Base-by-base conservation (phyloP, 2,797 vertebrate species). In the Ataeniobius toweri region DNA sequence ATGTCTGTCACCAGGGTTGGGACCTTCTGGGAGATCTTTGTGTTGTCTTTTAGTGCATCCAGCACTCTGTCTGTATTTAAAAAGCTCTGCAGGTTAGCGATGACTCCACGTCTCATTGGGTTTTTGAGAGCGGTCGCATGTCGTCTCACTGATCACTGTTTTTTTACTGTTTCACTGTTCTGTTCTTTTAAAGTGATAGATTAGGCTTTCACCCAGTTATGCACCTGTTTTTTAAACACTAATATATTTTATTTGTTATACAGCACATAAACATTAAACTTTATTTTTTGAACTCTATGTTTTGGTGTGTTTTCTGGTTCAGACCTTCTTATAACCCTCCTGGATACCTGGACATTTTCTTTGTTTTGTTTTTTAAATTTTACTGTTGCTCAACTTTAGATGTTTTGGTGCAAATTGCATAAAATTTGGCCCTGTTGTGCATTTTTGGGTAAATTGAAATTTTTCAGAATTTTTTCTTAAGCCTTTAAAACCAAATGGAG, bases 171-270 rank as follows among this genome's bases (percentile, higher is more conserved):
- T 90, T 92, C 85, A 91, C 28, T 28, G 28, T 28, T 28, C 28
- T 28, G 28, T 28, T 28, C 28, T 31, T 89, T 92, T 94, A 82
- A 89, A 89, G 91, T 93, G 90, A 90, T 93, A 93, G 91, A 86
- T 93, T 94, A 95, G 94, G 94, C 94, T 90, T 69, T 94, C 93
- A 93, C 91, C 91, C 88, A 92, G 93, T 95, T 95, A 94, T 95
- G 93, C 94, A 96, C 94, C 94, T 92, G 95, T 93, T 94, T 94
- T 98, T 95, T 97, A 97, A 98, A 98, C 97, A 98, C 97, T 99
- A 98, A 97, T 98, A 97, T 99, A 98, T 97, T 97, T 97, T 97
- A 97, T 97, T 98, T 98, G 96, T 96, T 98, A 97, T 97, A 97
- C 96, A 93, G 94, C 93, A 95, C 95, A 96, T 95, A 83, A 94